Conservation (phyloP, 2,113 vertebrate species). For the Hydropotes inermis region DNA sequence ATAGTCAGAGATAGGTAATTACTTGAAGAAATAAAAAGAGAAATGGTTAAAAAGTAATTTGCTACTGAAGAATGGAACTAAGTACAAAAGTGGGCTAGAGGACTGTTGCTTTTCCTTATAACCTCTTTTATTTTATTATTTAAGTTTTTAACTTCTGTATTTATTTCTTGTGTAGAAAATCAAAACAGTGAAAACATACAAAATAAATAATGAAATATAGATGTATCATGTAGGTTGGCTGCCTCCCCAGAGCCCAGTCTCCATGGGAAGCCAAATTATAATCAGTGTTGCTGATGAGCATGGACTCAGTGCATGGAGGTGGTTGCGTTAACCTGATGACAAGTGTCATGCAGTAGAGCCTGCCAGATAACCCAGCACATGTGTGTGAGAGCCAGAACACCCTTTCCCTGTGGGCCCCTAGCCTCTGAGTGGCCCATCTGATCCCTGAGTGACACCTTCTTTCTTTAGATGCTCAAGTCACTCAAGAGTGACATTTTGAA, state of each 20-base stretch:
- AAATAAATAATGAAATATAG: background rate
- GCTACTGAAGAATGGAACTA: background rate
- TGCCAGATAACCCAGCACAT: background rate
- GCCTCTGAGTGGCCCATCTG: background rate
- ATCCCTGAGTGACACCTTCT: background rate
- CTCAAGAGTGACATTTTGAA: background rate
- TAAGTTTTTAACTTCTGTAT: background rate
- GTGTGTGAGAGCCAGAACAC: rapidly evolving
- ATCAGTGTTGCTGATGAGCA: background rate
- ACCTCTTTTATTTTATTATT: background rate
- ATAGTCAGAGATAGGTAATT: background rate
- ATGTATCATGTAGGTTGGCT: background rate
- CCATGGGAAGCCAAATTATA: background rate
- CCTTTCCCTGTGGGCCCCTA: background rate
- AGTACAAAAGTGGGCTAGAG: background rate
- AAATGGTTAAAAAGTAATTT: background rate
- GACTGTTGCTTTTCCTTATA: background rate
- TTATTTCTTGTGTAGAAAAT: background rate
- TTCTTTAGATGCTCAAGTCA: background rate
- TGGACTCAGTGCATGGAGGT: background rate
- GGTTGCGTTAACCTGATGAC: background rate
- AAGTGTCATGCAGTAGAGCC: background rate
- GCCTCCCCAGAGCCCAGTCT: background rate
- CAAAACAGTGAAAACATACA: background rate
- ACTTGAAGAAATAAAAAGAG: background rate